Evolutionary conservation across 37 sponge, comb jelly and placozoan species (phyloP).

Genomic region (Halisarca cf. caerulea): DNA sequence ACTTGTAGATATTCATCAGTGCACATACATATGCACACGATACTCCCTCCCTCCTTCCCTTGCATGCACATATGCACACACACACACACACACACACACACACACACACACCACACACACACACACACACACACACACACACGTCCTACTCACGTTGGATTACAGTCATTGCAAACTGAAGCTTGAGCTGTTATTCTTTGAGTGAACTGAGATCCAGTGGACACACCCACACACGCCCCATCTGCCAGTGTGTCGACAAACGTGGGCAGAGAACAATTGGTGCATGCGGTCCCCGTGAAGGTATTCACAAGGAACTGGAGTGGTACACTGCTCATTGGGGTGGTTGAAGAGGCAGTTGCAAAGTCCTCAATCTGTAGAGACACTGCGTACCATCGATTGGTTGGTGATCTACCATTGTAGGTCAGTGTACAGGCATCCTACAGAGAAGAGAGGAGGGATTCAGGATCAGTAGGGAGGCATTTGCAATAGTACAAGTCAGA

Average conservation of each 20-base stretch:
- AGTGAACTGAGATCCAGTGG: background rate
- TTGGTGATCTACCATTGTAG: background rate
- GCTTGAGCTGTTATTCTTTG: background rate
- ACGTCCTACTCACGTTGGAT: background rate
- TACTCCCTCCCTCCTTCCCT: background rate
- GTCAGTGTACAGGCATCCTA: background rate
- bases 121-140: too few species aligned
- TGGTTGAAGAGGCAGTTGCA: background rate
- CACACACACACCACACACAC: too few species aligned
- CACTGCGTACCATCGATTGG: background rate
- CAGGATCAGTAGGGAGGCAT: too few species aligned
- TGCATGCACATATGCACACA: background rate
- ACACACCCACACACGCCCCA: background rate
- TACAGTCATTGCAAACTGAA: background rate
- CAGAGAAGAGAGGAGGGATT: background rate
- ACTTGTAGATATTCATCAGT: too few species aligned
- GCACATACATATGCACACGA: background rate
- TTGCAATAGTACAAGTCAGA: too few species aligned
- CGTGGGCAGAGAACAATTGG: background rate
- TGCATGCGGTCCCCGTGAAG: background rate
- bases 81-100: background rate
- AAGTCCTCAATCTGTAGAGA: constrained; percentile 35
- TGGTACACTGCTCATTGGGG: constrained; percentile 23
- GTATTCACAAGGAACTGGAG: background rate
- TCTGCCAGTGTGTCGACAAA: background rate